A percentile compares a stretch with the other conserved stretches of the same genome.
Evolutionary conservation across 1,140 invertebrate genomes (phyloP).

Genomic region (Palaemon carinicauda): DNA sequence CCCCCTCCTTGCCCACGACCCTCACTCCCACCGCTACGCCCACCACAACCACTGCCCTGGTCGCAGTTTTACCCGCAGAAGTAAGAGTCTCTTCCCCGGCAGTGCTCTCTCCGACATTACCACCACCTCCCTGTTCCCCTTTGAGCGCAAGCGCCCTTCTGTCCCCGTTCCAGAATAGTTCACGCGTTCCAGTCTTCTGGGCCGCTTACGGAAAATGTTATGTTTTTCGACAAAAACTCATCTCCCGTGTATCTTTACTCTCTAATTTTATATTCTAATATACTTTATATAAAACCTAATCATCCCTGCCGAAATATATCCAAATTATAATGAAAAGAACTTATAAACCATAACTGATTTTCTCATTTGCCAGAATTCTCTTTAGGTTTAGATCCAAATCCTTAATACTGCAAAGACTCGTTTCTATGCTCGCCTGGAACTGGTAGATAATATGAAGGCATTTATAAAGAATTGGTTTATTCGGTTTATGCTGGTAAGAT

Average conservation of each 20-base stretch:
- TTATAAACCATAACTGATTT: background rate
- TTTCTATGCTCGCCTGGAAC: background rate
- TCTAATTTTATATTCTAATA: background rate
- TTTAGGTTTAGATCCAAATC: conserved; percentile 28
- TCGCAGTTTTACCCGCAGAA: conserved; percentile 29
- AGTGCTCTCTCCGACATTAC: conserved; percentile 37
- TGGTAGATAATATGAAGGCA: background rate
- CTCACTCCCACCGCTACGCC: conserved; percentile 12
- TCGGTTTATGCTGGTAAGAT: background rate
- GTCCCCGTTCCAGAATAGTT: conserved; percentile 1
- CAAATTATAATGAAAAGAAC: background rate
- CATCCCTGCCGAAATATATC: background rate
- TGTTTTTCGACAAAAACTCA: background rate
- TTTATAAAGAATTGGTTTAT: background rate
- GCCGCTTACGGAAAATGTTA: background rate
- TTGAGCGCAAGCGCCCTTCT: background rate
- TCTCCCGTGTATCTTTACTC: background rate
- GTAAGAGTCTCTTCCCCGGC: background rate
- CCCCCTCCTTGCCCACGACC: background rate
- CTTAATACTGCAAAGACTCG: conserved; percentile 20
- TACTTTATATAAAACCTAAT: background rate
- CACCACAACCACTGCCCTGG: conserved; percentile 17
- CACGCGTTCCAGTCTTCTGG: background rate
- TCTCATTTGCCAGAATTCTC: background rate
- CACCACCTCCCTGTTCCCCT: background rate